phyloP scores from a whole-genome alignment of 2,113 vertebrate species.

The Lichenostomus cassidix region DNA sequence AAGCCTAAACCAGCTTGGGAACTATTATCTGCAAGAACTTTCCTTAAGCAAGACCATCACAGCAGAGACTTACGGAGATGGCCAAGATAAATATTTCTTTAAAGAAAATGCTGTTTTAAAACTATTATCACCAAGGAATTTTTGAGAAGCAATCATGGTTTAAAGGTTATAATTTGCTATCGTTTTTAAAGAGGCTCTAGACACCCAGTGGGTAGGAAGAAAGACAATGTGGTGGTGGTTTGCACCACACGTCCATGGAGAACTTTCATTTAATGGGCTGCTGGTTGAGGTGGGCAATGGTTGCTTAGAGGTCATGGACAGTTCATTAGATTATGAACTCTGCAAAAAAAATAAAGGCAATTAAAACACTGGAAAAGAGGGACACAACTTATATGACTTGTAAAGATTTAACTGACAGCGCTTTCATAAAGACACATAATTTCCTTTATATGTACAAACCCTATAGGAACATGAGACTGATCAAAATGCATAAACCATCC shows the following conservation, averaged over 20 bases:
- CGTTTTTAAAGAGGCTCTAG: not conserved
- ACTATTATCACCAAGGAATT: not conserved
- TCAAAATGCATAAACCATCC: not conserved
- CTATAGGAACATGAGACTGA: not conserved
- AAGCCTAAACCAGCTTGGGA: not conserved
- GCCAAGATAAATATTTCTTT: not conserved
- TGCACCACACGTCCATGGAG: accelerated
- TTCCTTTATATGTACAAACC: not conserved
- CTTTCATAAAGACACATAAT: not conserved
- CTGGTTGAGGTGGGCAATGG: not conserved
- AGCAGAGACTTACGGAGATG: not conserved
- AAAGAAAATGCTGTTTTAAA: not conserved
- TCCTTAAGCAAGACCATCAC: not conserved
- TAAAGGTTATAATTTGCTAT: not conserved
- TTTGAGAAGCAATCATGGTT: not conserved
- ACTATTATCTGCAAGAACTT: not conserved
- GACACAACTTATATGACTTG: not conserved
- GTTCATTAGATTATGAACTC: not conserved
- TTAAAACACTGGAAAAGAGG: not conserved
- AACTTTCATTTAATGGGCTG: not conserved
- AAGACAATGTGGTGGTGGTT: not conserved
- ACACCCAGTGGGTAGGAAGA: not conserved
- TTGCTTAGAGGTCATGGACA: not conserved
- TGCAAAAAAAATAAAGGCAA: not conserved
- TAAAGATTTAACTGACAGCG: not conserved